These are phyloP conservation scores for Eupristina koningsbergeri DNA, from an alignment of 1,140 invertebrate genomes.

Conservation along the genomic window DNA sequence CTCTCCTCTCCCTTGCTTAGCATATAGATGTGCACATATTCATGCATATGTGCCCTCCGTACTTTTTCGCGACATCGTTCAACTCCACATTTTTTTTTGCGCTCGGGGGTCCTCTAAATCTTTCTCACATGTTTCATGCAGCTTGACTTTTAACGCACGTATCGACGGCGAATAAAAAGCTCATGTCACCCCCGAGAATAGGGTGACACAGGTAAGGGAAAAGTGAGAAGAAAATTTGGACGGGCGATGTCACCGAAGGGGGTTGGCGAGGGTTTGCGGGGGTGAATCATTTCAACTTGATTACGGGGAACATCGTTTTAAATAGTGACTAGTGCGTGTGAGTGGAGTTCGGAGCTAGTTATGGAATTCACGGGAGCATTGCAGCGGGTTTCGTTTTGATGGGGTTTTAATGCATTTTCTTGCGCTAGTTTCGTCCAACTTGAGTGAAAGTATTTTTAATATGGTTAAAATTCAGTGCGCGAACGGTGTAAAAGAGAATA, in stretches of 20 bases:
- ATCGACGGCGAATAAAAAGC: not conserved
- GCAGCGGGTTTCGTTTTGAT: not conserved
- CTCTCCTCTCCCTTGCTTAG: too few relatives aligned
- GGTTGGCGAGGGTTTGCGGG: too few relatives aligned
- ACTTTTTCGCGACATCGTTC: not conserved
- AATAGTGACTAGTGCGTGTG: not conserved
- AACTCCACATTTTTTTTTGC: conserved; percentile 12
- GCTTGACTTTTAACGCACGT: not conserved
- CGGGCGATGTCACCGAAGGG: not conserved
- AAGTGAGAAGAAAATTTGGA: not conserved
- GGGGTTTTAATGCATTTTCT: not conserved
- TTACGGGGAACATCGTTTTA: not conserved
- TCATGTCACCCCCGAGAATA: not conserved
- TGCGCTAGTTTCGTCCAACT: not conserved
- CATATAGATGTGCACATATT: not conserved
- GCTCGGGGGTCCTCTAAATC: not conserved
- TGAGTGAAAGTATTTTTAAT: not conserved
- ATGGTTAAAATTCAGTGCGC: not conserved
- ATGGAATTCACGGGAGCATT: not conserved
- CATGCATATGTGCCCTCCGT: not conserved
- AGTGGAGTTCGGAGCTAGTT: not conserved
- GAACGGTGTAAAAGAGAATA: not conserved
- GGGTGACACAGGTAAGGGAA: not conserved
- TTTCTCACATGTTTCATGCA: not conserved
- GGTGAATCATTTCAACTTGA: not conserved